phyloP scores from a whole-genome alignment of 2,888 invertebrate species.

The Drosophila buzzatii region DNA sequence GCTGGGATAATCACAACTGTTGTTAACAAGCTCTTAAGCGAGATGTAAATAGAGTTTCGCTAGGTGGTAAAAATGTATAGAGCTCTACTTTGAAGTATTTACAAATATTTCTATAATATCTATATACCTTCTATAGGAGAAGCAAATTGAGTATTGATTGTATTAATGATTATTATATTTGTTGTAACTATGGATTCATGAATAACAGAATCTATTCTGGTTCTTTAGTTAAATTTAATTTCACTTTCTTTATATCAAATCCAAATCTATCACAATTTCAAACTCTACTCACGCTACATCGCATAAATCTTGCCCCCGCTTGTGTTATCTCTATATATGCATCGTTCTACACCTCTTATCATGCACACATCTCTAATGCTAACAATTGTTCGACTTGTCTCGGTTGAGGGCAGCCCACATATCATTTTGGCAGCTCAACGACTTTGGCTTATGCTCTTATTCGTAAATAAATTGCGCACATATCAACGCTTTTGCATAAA shows the following conservation, averaged over 20 bases:
- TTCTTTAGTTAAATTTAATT: neutral
- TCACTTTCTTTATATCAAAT: neutral
- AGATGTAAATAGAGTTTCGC: neutral
- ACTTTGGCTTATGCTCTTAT: slow-evolving; percentile 19
- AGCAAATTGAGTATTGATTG: neutral
- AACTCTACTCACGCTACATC: neutral
- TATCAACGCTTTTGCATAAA: slow-evolving; percentile 67
- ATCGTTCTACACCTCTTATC: slow-evolving; percentile 23
- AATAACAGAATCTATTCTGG: neutral
- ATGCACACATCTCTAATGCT: slow-evolving; percentile 21
- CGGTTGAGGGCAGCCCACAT: slow-evolving; percentile 43
- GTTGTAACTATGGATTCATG: neutral
- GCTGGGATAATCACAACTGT: neutral
- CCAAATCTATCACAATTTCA: neutral
- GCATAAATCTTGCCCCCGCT: slow-evolving; percentile 2
- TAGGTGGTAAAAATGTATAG: no score
- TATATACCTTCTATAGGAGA: neutral
- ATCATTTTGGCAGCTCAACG: slow-evolving; percentile 41
- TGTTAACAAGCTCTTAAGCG: slow-evolving; percentile 4
- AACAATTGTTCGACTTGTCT: slow-evolving; percentile 27
- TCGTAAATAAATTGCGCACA: slow-evolving; percentile 65
- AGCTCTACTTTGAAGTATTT: neutral
- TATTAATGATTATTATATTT: neutral
- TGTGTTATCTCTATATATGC: neutral
- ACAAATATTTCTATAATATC: neutral